Base-by-base conservation (phyloP, 2,797 vertebrate genomes). In the Acipenser ruthenus region DNA sequence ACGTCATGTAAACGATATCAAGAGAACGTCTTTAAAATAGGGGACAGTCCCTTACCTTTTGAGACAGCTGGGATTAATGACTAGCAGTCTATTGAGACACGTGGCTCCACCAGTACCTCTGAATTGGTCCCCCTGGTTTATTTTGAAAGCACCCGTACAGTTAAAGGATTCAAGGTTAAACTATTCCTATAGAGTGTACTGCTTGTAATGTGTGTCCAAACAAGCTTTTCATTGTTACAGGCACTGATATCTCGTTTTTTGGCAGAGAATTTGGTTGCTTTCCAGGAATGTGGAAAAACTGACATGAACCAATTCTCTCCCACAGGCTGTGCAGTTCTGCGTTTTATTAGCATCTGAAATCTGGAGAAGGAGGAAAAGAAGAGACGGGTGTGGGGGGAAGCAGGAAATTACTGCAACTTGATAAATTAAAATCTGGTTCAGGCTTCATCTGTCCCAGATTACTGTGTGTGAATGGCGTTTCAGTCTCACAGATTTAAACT, bases 71-170 rank as follows among this genome's bases (percentile, higher is more conserved):
- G 15, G 15, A 18, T 18, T 18, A 18, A 18, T 18, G 4, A 58
- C 71, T 73, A 69, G 63, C n/a, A 50, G 60, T 69, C 70, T 67
- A 58, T 60, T 52, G 3, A 0, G 56, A 68, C 77, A 75, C 78
- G 69, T 73, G 63, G 74, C 70, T 72, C 65, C 15, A 59, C 12
- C 56, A 61, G 6, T 8, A 23, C 23, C 10, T 49, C 67, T 37
- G 53, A 12, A 7, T 11, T 3, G 60, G 51, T 18, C 64, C 60
- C 69, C 63, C 18, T 37, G 60, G 62, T 56, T 47, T 53, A n/a
- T 56, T 47, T 9, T 56, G 50, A 48, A 60, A 49, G 56, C 63
- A 59, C 8, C 68, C 64, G 23, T 18, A 50, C 52, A 48, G 60
- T 62, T 10, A 37, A 60, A 6, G 47, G 53, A 58, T 18, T 18